These are phyloP conservation scores for Anguilla rostrata DNA, from an alignment of 2,113 vertebrate species.

Conservation along the genomic window DNA sequence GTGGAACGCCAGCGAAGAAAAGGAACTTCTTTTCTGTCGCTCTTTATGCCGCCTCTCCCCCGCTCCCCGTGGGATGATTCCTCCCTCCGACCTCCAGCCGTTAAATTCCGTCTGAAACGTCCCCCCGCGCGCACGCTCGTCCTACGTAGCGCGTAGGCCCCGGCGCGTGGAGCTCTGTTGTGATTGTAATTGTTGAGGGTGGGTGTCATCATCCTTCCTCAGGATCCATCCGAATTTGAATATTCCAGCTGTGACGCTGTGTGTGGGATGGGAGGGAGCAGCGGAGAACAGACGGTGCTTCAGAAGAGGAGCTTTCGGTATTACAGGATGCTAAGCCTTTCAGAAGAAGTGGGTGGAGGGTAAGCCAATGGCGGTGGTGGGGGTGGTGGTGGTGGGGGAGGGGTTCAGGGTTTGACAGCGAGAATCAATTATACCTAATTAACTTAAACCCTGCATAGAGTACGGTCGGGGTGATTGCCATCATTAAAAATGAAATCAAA, in stretches of 20 bases:
- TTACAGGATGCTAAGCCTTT: not conserved
- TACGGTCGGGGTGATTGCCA: not conserved
- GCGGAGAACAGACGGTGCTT: not conserved
- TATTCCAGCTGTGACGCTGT: not conserved
- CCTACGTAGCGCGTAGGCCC: not conserved
- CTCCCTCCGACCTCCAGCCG: not conserved
- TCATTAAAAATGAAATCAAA: not conserved
- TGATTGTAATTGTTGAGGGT: not conserved
- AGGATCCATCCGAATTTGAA: not conserved
- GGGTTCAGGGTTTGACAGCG: not conserved
- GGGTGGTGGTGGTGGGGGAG: too few relatives aligned
- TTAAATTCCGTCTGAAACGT: not conserved
- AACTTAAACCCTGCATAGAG: not conserved
- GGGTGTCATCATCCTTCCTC: not conserved
- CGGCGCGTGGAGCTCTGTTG: not conserved
- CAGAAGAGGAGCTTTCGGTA: not conserved
- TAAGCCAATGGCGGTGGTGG: too few relatives aligned
- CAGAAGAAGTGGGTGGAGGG: too few relatives aligned
- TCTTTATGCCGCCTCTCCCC: not conserved
- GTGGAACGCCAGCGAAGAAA: not conserved
- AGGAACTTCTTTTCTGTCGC: not conserved
- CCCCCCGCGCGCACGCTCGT: not conserved
- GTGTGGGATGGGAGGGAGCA: conserved; percentile 8
- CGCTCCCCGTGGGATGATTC: not conserved
- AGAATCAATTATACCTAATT: conserved; percentile 4